These are phyloP conservation scores for Epistrophe eligans DNA, from an alignment of 2,888 invertebrate species.

Conservation along the genomic window DNA sequence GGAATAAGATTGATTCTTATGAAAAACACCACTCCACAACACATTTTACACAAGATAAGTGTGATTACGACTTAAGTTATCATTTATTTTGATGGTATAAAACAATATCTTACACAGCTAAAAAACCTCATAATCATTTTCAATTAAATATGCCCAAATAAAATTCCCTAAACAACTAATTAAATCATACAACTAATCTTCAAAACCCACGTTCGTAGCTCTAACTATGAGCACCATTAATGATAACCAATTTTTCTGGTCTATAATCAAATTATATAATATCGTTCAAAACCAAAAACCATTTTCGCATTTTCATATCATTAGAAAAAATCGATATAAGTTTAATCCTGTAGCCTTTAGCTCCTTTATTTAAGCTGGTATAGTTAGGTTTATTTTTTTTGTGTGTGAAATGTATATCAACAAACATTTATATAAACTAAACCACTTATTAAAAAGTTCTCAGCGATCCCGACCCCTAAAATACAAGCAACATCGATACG, in stretches of 20 bases:
- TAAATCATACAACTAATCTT: background rate
- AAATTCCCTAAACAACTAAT: background rate
- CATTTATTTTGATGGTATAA: no score
- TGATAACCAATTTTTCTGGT: background rate
- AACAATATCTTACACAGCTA: no score
- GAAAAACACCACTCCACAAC: no score
- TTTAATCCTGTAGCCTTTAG: background rate
- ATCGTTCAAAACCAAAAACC: background rate
- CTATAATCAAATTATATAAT: background rate
- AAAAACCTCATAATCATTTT: no score
- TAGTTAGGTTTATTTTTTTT: background rate
- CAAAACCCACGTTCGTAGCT: background rate
- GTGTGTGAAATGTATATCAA: background rate
- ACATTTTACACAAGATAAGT: no score
- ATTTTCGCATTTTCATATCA: background rate
- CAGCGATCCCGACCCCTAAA: background rate
- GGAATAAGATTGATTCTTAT: no score
- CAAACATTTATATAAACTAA: conserved; percentile 20
- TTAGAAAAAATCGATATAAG: background rate
- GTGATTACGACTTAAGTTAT: no score
- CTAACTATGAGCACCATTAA: background rate
- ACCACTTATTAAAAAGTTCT: conserved; percentile 57
- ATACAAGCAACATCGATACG: conserved; percentile 27
- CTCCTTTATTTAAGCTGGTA: background rate
- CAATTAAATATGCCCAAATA: no score